A percentile compares a stretch with the other conserved stretches of the same genome.
Conservation (phyloP, 1,140 invertebrate species). For the Aleiodes sp. region DNA sequence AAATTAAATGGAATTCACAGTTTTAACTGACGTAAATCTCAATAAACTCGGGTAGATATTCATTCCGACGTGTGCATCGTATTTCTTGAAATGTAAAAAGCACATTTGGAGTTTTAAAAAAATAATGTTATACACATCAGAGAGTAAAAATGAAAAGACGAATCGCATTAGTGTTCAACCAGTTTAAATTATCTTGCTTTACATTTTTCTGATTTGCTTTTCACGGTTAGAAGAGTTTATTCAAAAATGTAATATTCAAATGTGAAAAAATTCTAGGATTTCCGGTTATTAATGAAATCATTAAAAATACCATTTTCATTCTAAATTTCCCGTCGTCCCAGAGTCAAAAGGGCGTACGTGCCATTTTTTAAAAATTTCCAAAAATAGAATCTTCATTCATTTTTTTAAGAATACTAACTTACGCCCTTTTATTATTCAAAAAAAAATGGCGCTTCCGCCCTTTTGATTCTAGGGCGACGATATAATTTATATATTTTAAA, state of each 20-base stretch:
- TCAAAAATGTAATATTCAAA: background rate
- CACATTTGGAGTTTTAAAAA: background rate
- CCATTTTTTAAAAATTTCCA: no score
- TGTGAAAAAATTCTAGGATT: no score
- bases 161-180: conserved; percentile 22
- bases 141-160: conserved; percentile 14
- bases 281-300: no score
- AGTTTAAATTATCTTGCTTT: conserved; percentile 29
- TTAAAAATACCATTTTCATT: no score
- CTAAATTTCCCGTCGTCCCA: no score
- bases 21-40: conserved; percentile 18
- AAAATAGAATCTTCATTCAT: no score
- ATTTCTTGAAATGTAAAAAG: conserved; percentile 13
- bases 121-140: background rate
- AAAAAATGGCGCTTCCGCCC: no score
- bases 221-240: background rate
- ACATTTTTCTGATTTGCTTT: conserved; percentile 8
- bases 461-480: no score
- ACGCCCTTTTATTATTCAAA: no score
- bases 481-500: no score
- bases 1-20: conserved; percentile 25
- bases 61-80: conserved; percentile 13
- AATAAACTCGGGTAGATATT: conserved; percentile 1
- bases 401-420: no score
- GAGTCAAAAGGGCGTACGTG: no score